These are phyloP conservation scores for Oxytorus armatus DNA, from an alignment of 2,888 invertebrate species.

Conservation along the genomic window DNA sequence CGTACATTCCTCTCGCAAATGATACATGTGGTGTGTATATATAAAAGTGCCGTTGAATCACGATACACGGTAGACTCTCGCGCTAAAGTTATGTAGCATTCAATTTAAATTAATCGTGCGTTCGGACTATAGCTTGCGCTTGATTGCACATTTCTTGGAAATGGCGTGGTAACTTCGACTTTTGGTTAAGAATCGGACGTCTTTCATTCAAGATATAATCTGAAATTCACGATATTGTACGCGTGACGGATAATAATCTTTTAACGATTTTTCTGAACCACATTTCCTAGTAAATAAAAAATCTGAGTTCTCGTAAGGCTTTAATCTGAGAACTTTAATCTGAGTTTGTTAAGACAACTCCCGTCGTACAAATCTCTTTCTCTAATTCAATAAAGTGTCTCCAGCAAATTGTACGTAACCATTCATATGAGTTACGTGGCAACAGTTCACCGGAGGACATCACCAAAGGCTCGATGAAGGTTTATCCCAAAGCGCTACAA, in stretches of 20 bases:
- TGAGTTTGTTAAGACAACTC: too few species aligned
- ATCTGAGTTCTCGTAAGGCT: too few species aligned
- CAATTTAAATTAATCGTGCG: not conserved
- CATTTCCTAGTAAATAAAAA: too few species aligned
- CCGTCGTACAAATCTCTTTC: not conserved
- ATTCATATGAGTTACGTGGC: not conserved
- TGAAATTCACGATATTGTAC: too few species aligned
- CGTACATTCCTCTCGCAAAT: constrained; percentile 11
- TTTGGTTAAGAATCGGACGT: too few species aligned
- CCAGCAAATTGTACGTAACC: not conserved
- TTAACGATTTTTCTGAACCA: too few species aligned
- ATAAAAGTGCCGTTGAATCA: constrained; percentile 5
- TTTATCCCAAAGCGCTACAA: constrained; percentile 19
- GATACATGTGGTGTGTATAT: constrained; percentile 1
- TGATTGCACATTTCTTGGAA: too few species aligned
- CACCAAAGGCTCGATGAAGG: not conserved
- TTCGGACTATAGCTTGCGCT: not conserved
- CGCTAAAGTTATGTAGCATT: not conserved
- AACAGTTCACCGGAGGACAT: not conserved
- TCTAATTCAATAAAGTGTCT: not conserved
- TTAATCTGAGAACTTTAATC: too few species aligned
- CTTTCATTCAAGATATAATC: too few species aligned
- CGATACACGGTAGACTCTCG: not conserved
- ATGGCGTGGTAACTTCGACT: too few species aligned
- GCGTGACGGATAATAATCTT: too few species aligned